These are phyloP conservation scores for Paramormyrops kingsleyae DNA, from an alignment of 2,113 vertebrate genomes.

Conservation along the genomic window DNA sequence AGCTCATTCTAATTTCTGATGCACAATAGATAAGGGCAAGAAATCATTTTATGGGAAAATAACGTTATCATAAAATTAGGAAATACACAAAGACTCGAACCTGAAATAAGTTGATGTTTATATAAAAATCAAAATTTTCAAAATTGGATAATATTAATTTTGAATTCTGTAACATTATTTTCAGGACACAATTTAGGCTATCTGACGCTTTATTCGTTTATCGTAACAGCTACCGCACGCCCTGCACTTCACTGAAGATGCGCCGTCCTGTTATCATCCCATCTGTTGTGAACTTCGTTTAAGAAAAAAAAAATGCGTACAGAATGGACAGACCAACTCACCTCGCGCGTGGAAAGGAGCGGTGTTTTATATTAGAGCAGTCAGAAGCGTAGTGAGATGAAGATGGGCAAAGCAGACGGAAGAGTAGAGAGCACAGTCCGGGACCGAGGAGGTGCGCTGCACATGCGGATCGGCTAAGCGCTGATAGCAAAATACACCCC, in stretches of 20 bases:
- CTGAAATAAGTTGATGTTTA: background rate
- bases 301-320: slow-evolving; percentile 28
- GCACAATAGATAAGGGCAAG: background rate
- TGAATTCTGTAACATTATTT: background rate
- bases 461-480: slow-evolving; percentile 34
- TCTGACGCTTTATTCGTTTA: background rate
- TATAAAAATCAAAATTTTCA: background rate
- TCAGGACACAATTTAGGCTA: background rate
- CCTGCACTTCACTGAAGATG: background rate
- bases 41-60: background rate
- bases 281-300: background rate
- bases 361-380: background rate
- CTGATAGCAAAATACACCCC: slow-evolving; percentile 48
- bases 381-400: background rate
- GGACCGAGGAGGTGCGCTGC: slow-evolving; percentile 40
- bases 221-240: background rate
- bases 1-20: background rate
- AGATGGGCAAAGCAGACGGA: background rate
- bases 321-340: slow-evolving; percentile 40
- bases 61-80: background rate
- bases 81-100: background rate
- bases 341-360: slow-evolving; percentile 54
- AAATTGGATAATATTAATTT: background rate
- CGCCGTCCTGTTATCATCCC: background rate
- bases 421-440: background rate